Evolutionary conservation across 1,140 invertebrate genomes (phyloP).

Genomic region (Scaptomyza montana): DNA sequence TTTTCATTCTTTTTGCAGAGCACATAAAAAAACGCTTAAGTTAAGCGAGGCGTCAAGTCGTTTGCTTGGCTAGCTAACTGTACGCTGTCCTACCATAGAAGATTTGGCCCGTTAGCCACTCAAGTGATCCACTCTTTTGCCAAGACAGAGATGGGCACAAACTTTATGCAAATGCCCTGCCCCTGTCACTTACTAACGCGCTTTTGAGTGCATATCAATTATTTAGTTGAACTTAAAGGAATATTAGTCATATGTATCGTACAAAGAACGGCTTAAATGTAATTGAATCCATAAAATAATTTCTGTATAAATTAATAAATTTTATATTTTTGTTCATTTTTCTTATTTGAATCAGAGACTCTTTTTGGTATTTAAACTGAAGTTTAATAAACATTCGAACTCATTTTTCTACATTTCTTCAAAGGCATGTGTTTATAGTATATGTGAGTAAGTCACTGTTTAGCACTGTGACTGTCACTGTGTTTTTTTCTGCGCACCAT

Average conservation of each 20-base stretch:
- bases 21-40: slow-evolving; percentile 80
- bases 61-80: slow-evolving; percentile 63
- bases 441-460: not conserved
- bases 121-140: slow-evolving; percentile 48
- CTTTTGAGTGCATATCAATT: not conserved
- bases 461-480: slow-evolving; percentile 14
- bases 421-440: too few relatives aligned
- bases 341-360: too few relatives aligned
- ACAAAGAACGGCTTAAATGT: too few relatives aligned
- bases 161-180: slow-evolving; percentile 23
- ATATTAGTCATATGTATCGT: too few relatives aligned
- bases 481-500: slow-evolving; percentile 18
- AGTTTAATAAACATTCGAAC: too few relatives aligned
- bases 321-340: too few relatives aligned
- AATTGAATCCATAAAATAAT: too few relatives aligned
- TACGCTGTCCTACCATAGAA: slow-evolving; percentile 59
- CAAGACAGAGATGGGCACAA: slow-evolving; percentile 58
- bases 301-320: too few relatives aligned
- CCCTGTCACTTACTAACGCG: not conserved
- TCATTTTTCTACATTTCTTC: too few relatives aligned
- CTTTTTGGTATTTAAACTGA: too few relatives aligned
- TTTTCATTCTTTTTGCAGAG: slow-evolving; percentile 40
- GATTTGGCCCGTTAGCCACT: slow-evolving; percentile 79
- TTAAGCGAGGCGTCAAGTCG: slow-evolving; percentile 81
- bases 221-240: not conserved